phyloP scores from a whole-genome alignment of 1,140 invertebrate genomes.

The Kradibia gibbosae region DNA sequence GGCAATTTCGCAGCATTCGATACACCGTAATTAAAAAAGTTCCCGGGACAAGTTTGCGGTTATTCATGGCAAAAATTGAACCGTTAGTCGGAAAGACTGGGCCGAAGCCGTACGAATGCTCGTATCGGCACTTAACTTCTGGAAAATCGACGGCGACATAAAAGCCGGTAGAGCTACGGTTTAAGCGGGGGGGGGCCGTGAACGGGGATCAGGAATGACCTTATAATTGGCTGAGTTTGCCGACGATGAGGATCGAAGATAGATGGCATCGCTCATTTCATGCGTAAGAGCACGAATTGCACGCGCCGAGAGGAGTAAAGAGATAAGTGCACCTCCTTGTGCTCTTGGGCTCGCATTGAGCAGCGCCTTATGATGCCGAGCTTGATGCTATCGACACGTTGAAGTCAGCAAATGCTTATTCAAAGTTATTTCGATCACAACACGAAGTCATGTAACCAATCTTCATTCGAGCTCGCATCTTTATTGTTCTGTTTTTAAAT shows the following conservation, averaged over 20 bases:
- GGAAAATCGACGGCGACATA: not conserved
- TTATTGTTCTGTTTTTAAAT: conserved; percentile 7
- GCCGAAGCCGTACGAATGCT: not conserved
- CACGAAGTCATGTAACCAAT: conserved; percentile 3
- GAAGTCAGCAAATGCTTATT: conserved; percentile 16
- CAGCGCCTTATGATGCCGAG: not conserved
- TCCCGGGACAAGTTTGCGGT: not conserved
- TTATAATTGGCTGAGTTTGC: not conserved
- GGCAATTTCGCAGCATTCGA: not conserved
- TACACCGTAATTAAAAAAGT: not conserved
- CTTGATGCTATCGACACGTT: not conserved
- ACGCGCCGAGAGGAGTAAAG: not conserved
- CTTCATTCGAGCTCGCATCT: not conserved
- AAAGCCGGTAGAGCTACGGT: not conserved
- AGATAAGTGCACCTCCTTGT: not conserved
- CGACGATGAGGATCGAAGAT: not conserved
- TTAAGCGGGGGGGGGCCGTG: not conserved
- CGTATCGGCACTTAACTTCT: not conserved
- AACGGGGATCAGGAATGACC: not conserved
- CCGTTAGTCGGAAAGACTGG: not conserved
- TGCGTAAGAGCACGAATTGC: not conserved
- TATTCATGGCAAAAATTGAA: not conserved
- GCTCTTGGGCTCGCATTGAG: not conserved
- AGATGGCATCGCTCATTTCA: not conserved
- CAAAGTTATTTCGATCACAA: conserved; percentile 13